These are phyloP conservation scores for Zaprionus gabonicus DNA, from an alignment of 1,140 invertebrate species.

Conservation along the genomic window DNA sequence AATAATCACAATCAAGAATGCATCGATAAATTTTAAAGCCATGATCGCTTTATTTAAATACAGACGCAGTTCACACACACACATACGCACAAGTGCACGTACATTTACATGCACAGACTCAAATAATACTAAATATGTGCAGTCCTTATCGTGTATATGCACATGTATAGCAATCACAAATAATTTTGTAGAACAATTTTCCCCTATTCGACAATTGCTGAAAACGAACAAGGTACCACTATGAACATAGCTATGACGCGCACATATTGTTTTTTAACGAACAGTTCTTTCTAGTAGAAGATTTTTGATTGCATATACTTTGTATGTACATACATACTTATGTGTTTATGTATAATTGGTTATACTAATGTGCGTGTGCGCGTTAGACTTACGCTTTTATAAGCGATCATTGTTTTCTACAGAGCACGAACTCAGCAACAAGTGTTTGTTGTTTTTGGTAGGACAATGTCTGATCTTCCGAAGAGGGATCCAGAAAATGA, in stretches of 20 bases:
- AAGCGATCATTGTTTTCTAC: slow-evolving; percentile 42
- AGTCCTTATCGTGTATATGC: background rate
- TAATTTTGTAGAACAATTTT: background rate
- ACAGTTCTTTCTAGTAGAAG: background rate
- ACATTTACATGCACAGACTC: too few relatives aligned
- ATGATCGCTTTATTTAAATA: slow-evolving; percentile 20
- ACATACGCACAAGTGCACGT: background rate
- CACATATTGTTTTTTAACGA: background rate
- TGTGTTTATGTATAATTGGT: background rate
- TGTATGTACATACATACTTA: background rate
- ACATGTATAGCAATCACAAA: background rate
- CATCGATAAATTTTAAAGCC: slow-evolving; percentile 4
- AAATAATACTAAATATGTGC: background rate
- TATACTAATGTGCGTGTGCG: slow-evolving; percentile 46
- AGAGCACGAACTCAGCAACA: background rate
- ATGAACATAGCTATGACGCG: too few relatives aligned
- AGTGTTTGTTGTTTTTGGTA: slow-evolving; percentile 17
- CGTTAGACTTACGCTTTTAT: slow-evolving; percentile 61
- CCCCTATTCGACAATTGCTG: background rate
- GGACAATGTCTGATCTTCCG: slow-evolving; percentile 6
- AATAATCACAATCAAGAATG: background rate
- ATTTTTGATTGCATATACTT: background rate
- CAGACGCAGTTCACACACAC: background rate
- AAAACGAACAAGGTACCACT: too few relatives aligned
- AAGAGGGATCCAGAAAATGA: slow-evolving; percentile 12